Base-by-base conservation (phyloP, 2,797 vertebrate genomes). In the Rhinogobio ventralis region DNA sequence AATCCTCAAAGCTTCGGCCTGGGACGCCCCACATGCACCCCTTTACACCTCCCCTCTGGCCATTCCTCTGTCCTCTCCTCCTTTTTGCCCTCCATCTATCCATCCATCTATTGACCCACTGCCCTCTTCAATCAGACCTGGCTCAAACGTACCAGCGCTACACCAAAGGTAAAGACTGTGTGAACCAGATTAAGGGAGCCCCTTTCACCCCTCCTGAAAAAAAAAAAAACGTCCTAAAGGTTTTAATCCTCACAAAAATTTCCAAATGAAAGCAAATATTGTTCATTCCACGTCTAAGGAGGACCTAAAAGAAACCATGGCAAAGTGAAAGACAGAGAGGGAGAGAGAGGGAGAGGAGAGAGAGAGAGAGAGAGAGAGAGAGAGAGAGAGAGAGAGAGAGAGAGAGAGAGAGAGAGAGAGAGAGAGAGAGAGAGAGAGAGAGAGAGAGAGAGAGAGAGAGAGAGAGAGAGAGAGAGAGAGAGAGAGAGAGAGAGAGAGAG, bases 201-300 rank as follows among this genome's bases (percentile, higher is more conserved):
- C 72, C 74, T 25, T 84, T 67, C 72, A 49, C 62, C 82, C 62
- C 11, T 46, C 46, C 33, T 5, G 25, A 42, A 84, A 55, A 86
- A 82, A 53, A 86, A 82, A 53, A 60, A 78, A 62, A 64, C 5
- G 3, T 72, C 45, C 49, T 49, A 55, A 80, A 78, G 53, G n/a
- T 67, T 83, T 76, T 88, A 88, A 90, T 90, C 87, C 89, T 72
- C 75, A 19, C 74, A 90, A 86, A 88, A 88, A 88, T 89, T 81
- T 78, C 46, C 64, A 53, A 87, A 85, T 85, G 79, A 88, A 90
- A 83, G 79, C 81, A 87, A 88, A 88, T 87, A 88, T 85, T 88
- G 85, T 87, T 86, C 86, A 78, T 79, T 81, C 67, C 23, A 33
- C 36, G 49, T 85, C 33, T 3, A 19, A 72, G 60, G 45, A 66